These are phyloP conservation scores for Mellilla xanthometata DNA, from an alignment of 2,888 invertebrate species.

Conservation along the genomic window DNA sequence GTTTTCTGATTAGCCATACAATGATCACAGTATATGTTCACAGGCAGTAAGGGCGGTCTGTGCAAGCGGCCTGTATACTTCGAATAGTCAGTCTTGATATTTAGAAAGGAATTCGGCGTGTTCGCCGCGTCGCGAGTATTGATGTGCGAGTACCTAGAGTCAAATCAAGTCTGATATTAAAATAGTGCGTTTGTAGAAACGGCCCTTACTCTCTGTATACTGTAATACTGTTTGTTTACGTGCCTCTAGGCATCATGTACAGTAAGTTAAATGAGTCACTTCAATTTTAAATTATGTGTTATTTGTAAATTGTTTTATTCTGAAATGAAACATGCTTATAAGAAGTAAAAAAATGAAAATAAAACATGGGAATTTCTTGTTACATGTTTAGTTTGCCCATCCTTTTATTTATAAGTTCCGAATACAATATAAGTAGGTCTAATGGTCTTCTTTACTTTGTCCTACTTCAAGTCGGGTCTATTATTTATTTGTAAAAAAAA, in stretches of 20 bases:
- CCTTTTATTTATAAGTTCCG: background rate
- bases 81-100: background rate
- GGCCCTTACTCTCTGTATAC: conserved; percentile 10
- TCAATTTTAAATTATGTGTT: conserved; percentile 80
- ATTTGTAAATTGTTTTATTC: conserved; percentile 80
- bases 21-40: conserved; percentile 8
- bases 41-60: conserved; percentile 15
- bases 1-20: conserved; percentile 47
- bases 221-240: conserved; percentile 36
- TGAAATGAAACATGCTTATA: conserved; percentile 80
- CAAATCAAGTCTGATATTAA: background rate
- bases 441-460: too few species aligned
- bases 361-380: conserved; percentile 78
- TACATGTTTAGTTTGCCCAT: conserved; percentile 53
- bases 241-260: conserved; percentile 47
- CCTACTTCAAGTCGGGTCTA: too few species aligned
- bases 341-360: conserved; percentile 80
- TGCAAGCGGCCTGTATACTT: background rate
- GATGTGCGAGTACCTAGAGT: conserved; percentile 9
- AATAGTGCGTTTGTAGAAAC: background rate
- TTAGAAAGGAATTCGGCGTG: conserved; percentile 6
- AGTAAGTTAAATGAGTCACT: conserved; percentile 76
- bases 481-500: too few species aligned
- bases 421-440: too few species aligned
- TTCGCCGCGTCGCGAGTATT: conserved; percentile 22